Conservation (phyloP, 2,113 vertebrate genomes). For the Antechinus flavipes region DNA sequence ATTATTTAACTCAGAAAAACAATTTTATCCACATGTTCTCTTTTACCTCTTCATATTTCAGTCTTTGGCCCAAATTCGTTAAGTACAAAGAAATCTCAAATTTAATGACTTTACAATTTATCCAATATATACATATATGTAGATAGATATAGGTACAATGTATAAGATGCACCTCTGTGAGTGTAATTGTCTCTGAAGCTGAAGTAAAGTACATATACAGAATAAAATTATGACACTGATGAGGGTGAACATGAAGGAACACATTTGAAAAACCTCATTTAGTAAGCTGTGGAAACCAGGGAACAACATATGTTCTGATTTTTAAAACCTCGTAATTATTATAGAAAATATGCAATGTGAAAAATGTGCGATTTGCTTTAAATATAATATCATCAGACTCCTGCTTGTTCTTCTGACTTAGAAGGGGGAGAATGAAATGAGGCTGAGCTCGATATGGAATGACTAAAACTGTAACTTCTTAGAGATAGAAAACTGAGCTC, state of each 20-base stretch:
- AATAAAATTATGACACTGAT: background rate
- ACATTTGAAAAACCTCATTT: background rate
- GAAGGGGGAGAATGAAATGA: background rate
- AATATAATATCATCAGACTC: too few species aligned
- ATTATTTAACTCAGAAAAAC: too few species aligned
- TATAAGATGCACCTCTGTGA: too few species aligned
- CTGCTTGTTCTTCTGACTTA: background rate
- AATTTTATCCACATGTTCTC: too few species aligned
- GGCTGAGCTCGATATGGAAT: background rate
- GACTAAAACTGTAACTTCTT: background rate
- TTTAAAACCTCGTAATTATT: background rate
- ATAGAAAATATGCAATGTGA: background rate
- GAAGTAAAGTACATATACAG: accelerated
- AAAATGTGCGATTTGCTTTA: too few species aligned
- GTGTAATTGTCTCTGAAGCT: background rate
- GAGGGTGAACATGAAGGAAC: background rate
- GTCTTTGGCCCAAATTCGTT: too few species aligned
- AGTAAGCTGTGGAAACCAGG: background rate
- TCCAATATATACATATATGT: too few species aligned
- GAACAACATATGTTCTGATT: background rate
- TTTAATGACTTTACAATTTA: too few species aligned
- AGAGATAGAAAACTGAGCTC: background rate
- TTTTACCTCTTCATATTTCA: too few species aligned
- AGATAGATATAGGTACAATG: too few species aligned
- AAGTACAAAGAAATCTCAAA: too few species aligned